A percentile compares a stretch with the other conserved stretches of the same genome.
Conservation (phyloP, 2,888 invertebrate species). For the Scaptomyza polygonia region DNA sequence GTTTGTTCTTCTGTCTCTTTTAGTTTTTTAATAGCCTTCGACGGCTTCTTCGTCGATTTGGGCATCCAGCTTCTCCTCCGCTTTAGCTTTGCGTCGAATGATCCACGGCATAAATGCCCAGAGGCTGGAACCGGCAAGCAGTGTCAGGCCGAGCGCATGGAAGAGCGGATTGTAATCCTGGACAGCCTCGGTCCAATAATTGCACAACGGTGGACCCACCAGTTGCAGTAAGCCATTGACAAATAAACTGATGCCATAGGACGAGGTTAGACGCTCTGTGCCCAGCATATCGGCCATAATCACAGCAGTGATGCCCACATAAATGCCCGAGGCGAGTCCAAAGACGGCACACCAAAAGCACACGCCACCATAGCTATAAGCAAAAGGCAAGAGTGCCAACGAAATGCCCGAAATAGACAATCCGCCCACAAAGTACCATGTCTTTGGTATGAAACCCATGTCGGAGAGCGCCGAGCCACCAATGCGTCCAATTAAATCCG, state of each 20-base stretch:
- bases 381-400: slow-evolving; percentile 89
- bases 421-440: slow-evolving; percentile 93
- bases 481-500: slow-evolving; percentile 92
- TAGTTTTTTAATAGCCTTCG: slow-evolving; percentile 47
- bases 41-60: slow-evolving; percentile 67
- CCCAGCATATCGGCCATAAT: slow-evolving; percentile 95
- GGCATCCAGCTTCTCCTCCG: slow-evolving; percentile 57
- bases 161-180: slow-evolving; percentile 90
- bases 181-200: slow-evolving; percentile 88
- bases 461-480: slow-evolving; percentile 94
- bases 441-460: slow-evolving; percentile 90
- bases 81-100: slow-evolving; percentile 81
- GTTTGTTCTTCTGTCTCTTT: background rate
- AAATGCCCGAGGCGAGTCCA: slow-evolving; percentile 92
- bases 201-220: slow-evolving; percentile 93
- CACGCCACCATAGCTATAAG: slow-evolving; percentile 87
- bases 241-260: slow-evolving; percentile 93
- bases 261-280: slow-evolving; percentile 92
- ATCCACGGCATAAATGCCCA: slow-evolving; percentile 92
- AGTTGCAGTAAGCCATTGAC: slow-evolving; percentile 93
- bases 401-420: slow-evolving; percentile 91
- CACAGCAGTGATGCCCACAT: slow-evolving; percentile 93
- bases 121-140: slow-evolving; percentile 89
- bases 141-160: slow-evolving; percentile 89
- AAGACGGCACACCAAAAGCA: slow-evolving; percentile 90